Evolutionary conservation across 2,888 invertebrate species (phyloP).

Genomic region (Endomychus coccineus): DNA sequence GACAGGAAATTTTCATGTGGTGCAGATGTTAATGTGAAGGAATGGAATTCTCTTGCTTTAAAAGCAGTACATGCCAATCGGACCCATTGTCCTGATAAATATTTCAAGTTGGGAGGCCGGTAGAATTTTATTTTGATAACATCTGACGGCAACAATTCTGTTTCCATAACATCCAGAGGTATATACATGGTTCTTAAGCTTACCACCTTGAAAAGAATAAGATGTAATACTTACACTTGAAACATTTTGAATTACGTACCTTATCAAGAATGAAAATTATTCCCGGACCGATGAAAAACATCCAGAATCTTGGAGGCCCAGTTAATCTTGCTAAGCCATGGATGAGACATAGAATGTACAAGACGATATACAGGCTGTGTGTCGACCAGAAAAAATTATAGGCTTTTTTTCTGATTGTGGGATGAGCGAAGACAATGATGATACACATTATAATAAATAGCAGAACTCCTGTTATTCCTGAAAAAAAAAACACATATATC

Average conservation of each 20-base stretch:
- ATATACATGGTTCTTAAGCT: conserved; percentile 85
- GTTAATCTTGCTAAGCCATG: conserved; percentile 89
- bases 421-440: conserved; percentile 95
- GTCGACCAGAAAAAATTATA: conserved; percentile 95
- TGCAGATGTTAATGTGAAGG: conserved; percentile 91
- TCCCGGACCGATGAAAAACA: conserved; percentile 88
- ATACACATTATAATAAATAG: conserved; percentile 88
- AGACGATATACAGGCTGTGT: conserved; percentile 78
- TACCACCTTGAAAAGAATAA: conserved; percentile 56
- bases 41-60: conserved; percentile 84
- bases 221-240: neutral
- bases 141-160: conserved; percentile 87
- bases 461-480: conserved; percentile 79
- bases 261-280: conserved; percentile 85
- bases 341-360: conserved; percentile 79
- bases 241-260: conserved; percentile 41
- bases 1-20: conserved; percentile 93
- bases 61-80: conserved; percentile 87
- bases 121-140: conserved; percentile 93
- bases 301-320: conserved; percentile 88
- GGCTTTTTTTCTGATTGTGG: conserved; percentile 82
- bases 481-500: conserved; percentile 24
- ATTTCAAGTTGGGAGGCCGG: conserved; percentile 90
- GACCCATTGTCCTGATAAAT: conserved; percentile 91
- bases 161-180: conserved; percentile 87